Evolutionary conservation across 1,140 invertebrate genomes (phyloP).

Genomic region (Streblospio benedicti): DNA sequence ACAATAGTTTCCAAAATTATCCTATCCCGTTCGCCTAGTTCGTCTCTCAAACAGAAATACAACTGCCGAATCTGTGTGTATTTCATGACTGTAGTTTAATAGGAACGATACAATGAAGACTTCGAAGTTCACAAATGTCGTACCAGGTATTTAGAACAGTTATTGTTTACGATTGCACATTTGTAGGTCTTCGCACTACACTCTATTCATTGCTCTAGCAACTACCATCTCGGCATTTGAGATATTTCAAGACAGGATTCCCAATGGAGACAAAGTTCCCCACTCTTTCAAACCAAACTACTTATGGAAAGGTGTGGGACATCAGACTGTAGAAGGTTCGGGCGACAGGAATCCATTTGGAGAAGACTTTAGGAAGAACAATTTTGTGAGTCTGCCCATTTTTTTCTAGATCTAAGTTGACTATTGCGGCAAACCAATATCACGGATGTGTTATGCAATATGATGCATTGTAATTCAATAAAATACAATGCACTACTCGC

Average conservation of each 20-base stretch:
- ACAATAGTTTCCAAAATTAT: too few relatives aligned
- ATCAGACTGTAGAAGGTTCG: constrained; percentile 21
- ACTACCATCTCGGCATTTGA: neutral
- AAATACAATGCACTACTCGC: neutral
- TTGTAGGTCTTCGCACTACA: too few relatives aligned
- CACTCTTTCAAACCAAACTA: constrained; percentile 26
- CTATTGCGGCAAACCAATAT: neutral
- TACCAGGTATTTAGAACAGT: too few relatives aligned
- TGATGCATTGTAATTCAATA: neutral
- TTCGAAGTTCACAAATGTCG: too few relatives aligned
- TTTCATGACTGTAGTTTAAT: too few relatives aligned
- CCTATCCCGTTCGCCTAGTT: too few relatives aligned
- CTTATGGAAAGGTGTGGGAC: constrained; percentile 28
- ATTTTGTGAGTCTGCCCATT: constrained; percentile 1
- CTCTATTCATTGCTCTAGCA: neutral
- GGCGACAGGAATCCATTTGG: constrained; percentile 29
- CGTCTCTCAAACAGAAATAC: too few relatives aligned
- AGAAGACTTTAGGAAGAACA: constrained; percentile 13
- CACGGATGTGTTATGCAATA: neutral
- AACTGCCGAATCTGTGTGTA: too few relatives aligned
- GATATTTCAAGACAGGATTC: constrained; percentile 22
- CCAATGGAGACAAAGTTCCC: constrained; percentile 27
- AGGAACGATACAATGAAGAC: too few relatives aligned
- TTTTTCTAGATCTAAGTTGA: neutral
- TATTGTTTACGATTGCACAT: too few relatives aligned